Evolutionary conservation across 1,140 invertebrate genomes (phyloP).

Genomic region (Drosophila tristis): DNA sequence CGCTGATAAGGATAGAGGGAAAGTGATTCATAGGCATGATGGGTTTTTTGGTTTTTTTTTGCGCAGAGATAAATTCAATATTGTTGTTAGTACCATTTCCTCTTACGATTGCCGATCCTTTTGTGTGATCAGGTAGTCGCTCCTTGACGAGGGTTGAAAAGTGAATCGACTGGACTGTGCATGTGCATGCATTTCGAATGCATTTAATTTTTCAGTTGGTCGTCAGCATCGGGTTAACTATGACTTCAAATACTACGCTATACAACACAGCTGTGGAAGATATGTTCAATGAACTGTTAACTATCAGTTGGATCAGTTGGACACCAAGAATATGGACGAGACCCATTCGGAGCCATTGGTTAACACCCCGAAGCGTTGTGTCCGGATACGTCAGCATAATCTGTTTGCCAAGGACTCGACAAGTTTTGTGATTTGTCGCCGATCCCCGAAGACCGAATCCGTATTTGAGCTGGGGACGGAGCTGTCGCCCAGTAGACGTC

Average conservation of each 20-base stretch:
- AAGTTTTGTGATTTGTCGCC: slow-evolving; percentile 51
- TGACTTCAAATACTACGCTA: slow-evolving; percentile 58
- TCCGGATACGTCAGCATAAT: slow-evolving; percentile 56
- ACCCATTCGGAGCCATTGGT: slow-evolving; percentile 6
- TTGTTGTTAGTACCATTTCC: too few species aligned
- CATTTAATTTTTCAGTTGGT: slow-evolving; percentile 59
- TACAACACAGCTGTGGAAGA: slow-evolving; percentile 63
- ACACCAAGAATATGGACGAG: slow-evolving; percentile 1
- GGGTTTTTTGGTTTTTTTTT: too few species aligned
- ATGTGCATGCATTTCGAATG: slow-evolving; percentile 29
- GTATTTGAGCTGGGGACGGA: neutral
- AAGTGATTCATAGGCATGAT: too few species aligned
- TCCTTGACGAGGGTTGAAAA: too few species aligned
- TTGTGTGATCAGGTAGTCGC: too few species aligned
- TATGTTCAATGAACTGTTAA: slow-evolving; percentile 54
- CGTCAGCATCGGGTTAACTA: slow-evolving; percentile 62
- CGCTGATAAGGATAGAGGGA: slow-evolving; percentile 3
- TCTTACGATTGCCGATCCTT: too few species aligned
- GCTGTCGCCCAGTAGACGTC: slow-evolving; percentile 26
- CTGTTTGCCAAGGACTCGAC: slow-evolving; percentile 42
- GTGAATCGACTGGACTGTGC: slow-evolving; percentile 16
- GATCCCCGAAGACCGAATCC: slow-evolving; percentile 11
- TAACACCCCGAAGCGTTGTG: slow-evolving; percentile 52
- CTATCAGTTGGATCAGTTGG: slow-evolving; percentile 14
- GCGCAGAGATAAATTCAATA: too few species aligned